A percentile compares a stretch with the other conserved stretches of the same genome.
phyloP scores from a whole-genome alignment of 2,888 invertebrate species.

The Xestia sexstrigata region DNA sequence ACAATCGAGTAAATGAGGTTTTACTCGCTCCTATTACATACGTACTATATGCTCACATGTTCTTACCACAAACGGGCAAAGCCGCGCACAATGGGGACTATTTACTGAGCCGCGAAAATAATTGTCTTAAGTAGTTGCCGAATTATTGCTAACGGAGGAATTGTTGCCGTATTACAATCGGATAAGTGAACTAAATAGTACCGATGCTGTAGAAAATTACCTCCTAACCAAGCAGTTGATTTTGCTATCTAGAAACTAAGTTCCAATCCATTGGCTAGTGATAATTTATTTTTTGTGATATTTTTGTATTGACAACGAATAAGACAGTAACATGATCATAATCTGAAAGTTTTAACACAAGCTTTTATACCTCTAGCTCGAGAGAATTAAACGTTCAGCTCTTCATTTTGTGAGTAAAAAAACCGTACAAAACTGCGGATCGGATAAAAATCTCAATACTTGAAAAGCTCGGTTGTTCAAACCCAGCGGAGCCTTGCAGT shows the following conservation, averaged over 20 bases:
- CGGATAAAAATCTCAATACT: slow-evolving; percentile 44
- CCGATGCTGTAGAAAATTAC: background rate
- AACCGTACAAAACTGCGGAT: background rate
- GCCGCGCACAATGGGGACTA: background rate
- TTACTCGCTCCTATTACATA: slow-evolving; percentile 20
- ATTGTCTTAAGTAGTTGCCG: slow-evolving; percentile 16
- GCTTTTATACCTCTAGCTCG: background rate
- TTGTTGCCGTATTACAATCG: background rate
- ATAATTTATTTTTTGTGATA: background rate
- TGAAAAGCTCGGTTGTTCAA: slow-evolving; percentile 35
- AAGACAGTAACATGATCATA: no score
- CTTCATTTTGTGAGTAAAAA: background rate
- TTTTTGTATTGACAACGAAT: background rate
- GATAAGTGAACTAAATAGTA: background rate
- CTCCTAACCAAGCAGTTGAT: background rate
- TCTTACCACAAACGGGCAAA: slow-evolving; percentile 4
- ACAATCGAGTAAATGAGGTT: slow-evolving; percentile 23
- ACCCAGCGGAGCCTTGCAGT: slow-evolving; percentile 18
- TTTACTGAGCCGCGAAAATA: slow-evolving; percentile 31
- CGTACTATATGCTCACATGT: slow-evolving; percentile 8
- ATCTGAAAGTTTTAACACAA: background rate
- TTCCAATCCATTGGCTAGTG: slow-evolving; percentile 16
- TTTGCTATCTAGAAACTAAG: background rate
- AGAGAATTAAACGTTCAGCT: background rate
- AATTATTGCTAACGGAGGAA: background rate